Evolutionary conservation across 2,888 invertebrate genomes (phyloP), one percentile per base, ranked within the genome.

Genomic region (Drosophila trichaetosa): DNA sequence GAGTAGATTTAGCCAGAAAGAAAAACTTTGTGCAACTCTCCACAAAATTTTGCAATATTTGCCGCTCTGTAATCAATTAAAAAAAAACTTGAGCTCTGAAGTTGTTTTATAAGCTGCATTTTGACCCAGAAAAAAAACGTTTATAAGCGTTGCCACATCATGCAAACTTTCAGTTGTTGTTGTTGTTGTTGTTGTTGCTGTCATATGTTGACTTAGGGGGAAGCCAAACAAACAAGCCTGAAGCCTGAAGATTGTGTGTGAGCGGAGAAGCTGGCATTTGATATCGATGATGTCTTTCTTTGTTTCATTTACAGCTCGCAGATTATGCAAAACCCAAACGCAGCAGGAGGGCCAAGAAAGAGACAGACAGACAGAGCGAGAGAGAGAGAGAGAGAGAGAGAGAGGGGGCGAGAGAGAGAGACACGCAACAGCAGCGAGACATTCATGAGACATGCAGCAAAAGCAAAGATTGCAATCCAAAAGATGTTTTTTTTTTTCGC

Each of bases 251-350:
- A 36, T 36, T 36, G 53, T 34, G 54, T 36, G 53, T 36, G 53
- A 34, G 53, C 13, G 27, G 18, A 40, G n/a, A 46, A 46, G 46
- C 21, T 75, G 87, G 83, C 77, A 87, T 90, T 87, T 89, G 90
- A 87, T 90, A 87, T 89, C 87, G 82, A 89, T 85, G 89, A 85
- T 90, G 90, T 86, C 87, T 90, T 81, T 90, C 87, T 90, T 83
- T 90, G 89, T 86, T 88, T 90, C 83, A 90, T 79, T 85, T 81
- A 69, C 83, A 74, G 69, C 70, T 58, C 56, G 57, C 27, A 87
- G 72, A 79, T 79, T 86, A 85, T 89, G 87, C 87, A 88, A 88
- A 88, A 76, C 59, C 69, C 79, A 69, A 70, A 53, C 71, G 29
- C 87, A 82, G 86, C 86, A 77, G 83, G 88, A 77, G 80, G 64